phyloP scores from a whole-genome alignment of 2,113 vertebrate genomes.

The Muntiacus muntjak region DNA sequence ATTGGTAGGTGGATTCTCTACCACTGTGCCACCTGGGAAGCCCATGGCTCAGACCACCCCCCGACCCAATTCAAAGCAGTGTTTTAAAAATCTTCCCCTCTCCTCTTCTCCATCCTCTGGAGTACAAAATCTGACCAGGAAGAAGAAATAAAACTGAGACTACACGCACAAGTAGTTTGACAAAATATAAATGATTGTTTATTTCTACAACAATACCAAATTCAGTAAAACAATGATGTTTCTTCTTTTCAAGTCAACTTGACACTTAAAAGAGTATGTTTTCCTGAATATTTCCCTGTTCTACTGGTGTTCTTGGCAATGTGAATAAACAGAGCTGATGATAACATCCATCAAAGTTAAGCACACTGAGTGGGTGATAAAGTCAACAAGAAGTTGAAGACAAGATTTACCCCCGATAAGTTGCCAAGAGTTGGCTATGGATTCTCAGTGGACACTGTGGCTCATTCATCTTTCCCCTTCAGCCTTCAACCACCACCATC shows the following conservation, averaged over 20 bases:
- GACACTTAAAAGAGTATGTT: neutral
- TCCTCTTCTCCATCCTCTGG: neutral
- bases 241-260: neutral
- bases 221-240: neutral
- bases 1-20: neutral
- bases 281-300: constrained; percentile 12
- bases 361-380: constrained; percentile 51
- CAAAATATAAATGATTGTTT: neutral
- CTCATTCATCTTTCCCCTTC: neutral
- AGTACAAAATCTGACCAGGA: neutral
- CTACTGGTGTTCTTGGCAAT: constrained; percentile 5
- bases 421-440: neutral
- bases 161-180: neutral
- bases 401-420: constrained; percentile 37
- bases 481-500: neutral
- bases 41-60: neutral
- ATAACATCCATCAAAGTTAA: constrained; percentile 33
- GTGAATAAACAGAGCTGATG: constrained; percentile 6
- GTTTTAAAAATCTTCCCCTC: neutral
- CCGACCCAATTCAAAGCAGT: neutral
- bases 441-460: neutral
- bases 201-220: constrained; percentile 20
- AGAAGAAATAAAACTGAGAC: neutral
- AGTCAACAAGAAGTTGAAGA: constrained; percentile 54
- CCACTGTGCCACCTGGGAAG: neutral